Evolutionary conservation across 2,113 vertebrate species (phyloP), one percentile per base, ranked within the genome.

Genomic region (Oophaga pumilio): DNA sequence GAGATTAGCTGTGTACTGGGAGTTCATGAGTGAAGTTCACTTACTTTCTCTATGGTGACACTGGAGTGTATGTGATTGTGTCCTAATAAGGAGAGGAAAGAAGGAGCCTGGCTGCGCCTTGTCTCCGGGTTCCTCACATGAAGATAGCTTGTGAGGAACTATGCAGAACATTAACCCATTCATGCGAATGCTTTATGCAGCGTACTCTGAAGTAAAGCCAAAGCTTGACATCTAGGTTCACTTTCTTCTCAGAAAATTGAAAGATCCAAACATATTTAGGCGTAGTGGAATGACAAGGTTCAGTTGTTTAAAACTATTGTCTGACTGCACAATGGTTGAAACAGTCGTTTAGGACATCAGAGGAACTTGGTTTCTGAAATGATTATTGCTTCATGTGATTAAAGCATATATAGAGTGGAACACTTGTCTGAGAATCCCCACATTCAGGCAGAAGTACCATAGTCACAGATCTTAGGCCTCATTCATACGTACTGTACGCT

Each of bases 31-130:
- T 59, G 50, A 28, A 6, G 50, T 33, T 33, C 49, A 83, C n/a
- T 76, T 62, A 33, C 20, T 26, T 79, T 57, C 59, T 59, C 20
- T 71, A 64, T 81, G 14, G 53, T 62, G n/a, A 76, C 84, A 64
- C 28, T 53, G 53, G 52, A 57, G 76, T 43, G 18, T 68, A 7
- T 8, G 60, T 74, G 71, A 13, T 82, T 88, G 33, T 82, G 76
- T 83, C 86, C 86, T 88, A 88, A 88, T 88, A 88, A 82, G 86
- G 86, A 88, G 80, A 88, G 79, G 79, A 83, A 88, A 66, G 14
- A 11, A 20, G 13, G 78, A 81, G 68, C n/a, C 53, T 71, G 62
- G 68, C 9, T 73, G 22, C 10, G 53, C 76, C 28, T 26, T 86
- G 49, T 87, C 56, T 73, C 76, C 28, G 14, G 5, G 60, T 9